These are phyloP conservation scores for Sebastes itinus DNA, from an alignment of 2,797 vertebrate species.

Conservation along the genomic window DNA sequence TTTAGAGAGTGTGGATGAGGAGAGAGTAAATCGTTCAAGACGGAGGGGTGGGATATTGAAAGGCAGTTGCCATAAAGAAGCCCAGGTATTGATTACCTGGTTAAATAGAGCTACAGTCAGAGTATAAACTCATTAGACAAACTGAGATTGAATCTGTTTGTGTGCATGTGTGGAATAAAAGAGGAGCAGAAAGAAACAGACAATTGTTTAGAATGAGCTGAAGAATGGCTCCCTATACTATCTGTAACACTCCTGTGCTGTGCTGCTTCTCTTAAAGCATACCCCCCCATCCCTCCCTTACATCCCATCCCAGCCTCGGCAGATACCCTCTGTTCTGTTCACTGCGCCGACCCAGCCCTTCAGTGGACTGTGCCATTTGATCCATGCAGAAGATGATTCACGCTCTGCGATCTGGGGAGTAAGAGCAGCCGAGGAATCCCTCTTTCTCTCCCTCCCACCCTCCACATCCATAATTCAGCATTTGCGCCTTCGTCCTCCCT, in stretches of 20 bases:
- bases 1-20: not conserved
- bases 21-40: not conserved
- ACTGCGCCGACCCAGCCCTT: slow-evolving; percentile 67
- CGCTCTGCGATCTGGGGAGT: slow-evolving; percentile 73
- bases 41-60: not conserved
- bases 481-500: slow-evolving; percentile 48
- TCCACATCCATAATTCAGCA: slow-evolving; percentile 78
- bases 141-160: slow-evolving; percentile 67
- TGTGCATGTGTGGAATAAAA: not conserved
- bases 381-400: slow-evolving; percentile 80
- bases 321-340: slow-evolving; percentile 59
- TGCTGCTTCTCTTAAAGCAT: slow-evolving; percentile 19
- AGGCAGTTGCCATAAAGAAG: slow-evolving; percentile 65
- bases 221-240: slow-evolving; percentile 14
- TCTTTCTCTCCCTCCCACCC: slow-evolving; percentile 38
- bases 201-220: slow-evolving; percentile 16
- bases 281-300: not conserved
- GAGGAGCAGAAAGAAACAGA: not conserved
- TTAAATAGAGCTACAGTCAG: slow-evolving; percentile 83
- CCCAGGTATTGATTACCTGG: slow-evolving; percentile 83
- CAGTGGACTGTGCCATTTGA: slow-evolving; percentile 79
- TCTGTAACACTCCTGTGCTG: slow-evolving; percentile 1
- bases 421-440: slow-evolving; percentile 80
- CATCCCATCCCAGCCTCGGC: slow-evolving; percentile 34
- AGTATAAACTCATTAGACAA: slow-evolving; percentile 79